phyloP scores from a whole-genome alignment of 2,888 invertebrate genomes.

The Clostera curtula region DNA sequence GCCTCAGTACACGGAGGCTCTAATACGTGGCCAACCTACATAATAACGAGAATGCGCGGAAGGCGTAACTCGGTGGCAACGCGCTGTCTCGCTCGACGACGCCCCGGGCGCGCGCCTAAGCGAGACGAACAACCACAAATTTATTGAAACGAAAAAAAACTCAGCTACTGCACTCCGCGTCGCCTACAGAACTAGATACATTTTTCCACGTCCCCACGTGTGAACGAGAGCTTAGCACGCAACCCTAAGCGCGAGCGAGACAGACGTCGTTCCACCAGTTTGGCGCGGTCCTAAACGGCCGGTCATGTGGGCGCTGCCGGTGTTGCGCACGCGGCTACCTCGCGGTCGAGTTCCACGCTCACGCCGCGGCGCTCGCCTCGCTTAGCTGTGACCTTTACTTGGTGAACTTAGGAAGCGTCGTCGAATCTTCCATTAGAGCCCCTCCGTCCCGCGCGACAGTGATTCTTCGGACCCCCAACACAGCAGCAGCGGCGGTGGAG shows the following conservation, averaged over 20 bases:
- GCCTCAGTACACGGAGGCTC: constrained; percentile 56
- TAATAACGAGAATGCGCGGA: constrained; percentile 70
- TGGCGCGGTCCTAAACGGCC: constrained; percentile 58
- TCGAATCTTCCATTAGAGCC: constrained; percentile 68
- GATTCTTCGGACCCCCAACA: constrained; percentile 44
- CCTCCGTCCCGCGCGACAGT: constrained; percentile 55
- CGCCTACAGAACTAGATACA: constrained; percentile 73
- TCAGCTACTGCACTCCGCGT: constrained; percentile 72
- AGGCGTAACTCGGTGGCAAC: constrained; percentile 74
- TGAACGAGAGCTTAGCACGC: constrained; percentile 32
- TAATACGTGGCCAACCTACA: constrained; percentile 70
- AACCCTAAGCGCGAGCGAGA: constrained; percentile 41
- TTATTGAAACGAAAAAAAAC: constrained; percentile 72
- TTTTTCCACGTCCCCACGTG: constrained; percentile 65
- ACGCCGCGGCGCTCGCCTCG: constrained; percentile 66
- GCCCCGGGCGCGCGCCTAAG: constrained; percentile 67
- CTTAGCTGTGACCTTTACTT: constrained; percentile 71
- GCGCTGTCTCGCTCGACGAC: constrained; percentile 58
- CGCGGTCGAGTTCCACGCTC: constrained; percentile 66
- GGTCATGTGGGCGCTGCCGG: constrained; percentile 73
- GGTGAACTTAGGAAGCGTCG: constrained; percentile 74
- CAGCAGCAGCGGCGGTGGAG: constrained; percentile 52
- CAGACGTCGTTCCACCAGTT: constrained; percentile 31
- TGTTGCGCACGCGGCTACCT: constrained; percentile 71
- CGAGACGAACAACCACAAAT: constrained; percentile 72